Percentiles rank a stretch among this genome's conserved stretches.
Conservation (phyloP, 2,797 vertebrate genomes). For the Furcifer pardalis region DNA sequence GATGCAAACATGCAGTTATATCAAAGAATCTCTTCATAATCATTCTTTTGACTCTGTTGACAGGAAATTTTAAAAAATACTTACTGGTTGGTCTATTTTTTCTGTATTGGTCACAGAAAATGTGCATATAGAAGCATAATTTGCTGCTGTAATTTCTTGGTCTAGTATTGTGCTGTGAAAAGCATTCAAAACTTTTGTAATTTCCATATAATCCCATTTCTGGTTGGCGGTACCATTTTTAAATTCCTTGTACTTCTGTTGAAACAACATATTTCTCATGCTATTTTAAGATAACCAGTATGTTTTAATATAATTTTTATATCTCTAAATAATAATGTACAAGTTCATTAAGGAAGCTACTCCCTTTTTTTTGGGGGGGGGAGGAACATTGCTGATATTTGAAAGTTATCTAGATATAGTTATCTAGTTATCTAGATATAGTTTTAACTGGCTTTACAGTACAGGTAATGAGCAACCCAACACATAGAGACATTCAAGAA, state of each 20-base stretch:
- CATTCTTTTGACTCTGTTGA: not conserved
- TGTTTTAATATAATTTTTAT: too few species aligned
- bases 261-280: not conserved
- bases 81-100: conserved; percentile 69
- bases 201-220: conserved; percentile 65
- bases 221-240: conserved; percentile 69
- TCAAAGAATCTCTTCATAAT: not conserved
- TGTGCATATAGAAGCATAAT: conserved; percentile 69
- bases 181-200: conserved; percentile 58
- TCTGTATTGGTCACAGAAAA: conserved; percentile 59
- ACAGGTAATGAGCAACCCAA: too few species aligned
- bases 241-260: conserved; percentile 67
- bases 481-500: too few species aligned
- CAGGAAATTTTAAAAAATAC: conserved; percentile 35
- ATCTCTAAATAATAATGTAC: too few species aligned
- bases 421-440: not conserved
- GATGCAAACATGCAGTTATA: not conserved
- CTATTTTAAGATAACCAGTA: not conserved
- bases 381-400: not conserved
- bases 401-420: not conserved
- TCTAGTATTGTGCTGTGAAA: conserved; percentile 68
- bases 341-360: too few species aligned
- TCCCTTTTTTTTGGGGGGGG: not conserved
- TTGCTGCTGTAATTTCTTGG: conserved; percentile 70
- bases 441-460: not conserved